Conservation (phyloP, 2,888 invertebrate genomes). For the Blastobasis lacticolella region DNA sequence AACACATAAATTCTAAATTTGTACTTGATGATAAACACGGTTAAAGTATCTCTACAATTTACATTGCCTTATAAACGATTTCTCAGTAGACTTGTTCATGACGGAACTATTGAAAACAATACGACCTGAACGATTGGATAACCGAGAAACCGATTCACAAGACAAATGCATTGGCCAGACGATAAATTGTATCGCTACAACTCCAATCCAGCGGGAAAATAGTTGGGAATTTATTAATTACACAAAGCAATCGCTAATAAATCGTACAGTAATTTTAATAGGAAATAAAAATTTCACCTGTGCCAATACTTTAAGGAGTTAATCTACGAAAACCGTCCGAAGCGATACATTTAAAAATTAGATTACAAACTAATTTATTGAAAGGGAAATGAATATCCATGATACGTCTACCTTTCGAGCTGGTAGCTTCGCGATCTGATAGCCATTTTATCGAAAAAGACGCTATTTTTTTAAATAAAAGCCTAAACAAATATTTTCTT, state of each 20-base stretch:
- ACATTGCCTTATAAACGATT: too few relatives aligned
- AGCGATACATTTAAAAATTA: slow-evolving; percentile 54
- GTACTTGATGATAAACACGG: slow-evolving; percentile 58
- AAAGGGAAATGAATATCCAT: slow-evolving; percentile 49
- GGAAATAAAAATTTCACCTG: slow-evolving; percentile 10
- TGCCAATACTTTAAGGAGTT: slow-evolving; percentile 44
- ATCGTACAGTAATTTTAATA: too few relatives aligned
- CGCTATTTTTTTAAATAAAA: slow-evolving; percentile 37
- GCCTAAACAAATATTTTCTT: slow-evolving; percentile 36
- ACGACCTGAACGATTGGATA: too few relatives aligned
- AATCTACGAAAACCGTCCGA: slow-evolving; percentile 33
- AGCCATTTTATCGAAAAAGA: slow-evolving; percentile 32
- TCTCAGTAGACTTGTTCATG: too few relatives aligned
- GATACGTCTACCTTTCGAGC: slow-evolving; percentile 51
- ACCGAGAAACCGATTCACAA: too few relatives aligned
- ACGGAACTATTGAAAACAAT: too few relatives aligned
- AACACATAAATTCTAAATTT: slow-evolving; percentile 57
- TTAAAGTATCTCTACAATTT: too few relatives aligned
- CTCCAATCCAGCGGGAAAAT: too few relatives aligned
- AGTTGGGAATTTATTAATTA: too few relatives aligned
- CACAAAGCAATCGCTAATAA: too few relatives aligned
- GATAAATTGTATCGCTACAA: too few relatives aligned
- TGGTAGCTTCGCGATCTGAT: slow-evolving; percentile 62
- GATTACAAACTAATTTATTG: slow-evolving; percentile 60
- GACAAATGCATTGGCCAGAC: too few relatives aligned